Percentiles rank a stretch among this genome's conserved stretches.
Conservation (phyloP, 2,113 vertebrate species). For the Ptyas mucosa region DNA sequence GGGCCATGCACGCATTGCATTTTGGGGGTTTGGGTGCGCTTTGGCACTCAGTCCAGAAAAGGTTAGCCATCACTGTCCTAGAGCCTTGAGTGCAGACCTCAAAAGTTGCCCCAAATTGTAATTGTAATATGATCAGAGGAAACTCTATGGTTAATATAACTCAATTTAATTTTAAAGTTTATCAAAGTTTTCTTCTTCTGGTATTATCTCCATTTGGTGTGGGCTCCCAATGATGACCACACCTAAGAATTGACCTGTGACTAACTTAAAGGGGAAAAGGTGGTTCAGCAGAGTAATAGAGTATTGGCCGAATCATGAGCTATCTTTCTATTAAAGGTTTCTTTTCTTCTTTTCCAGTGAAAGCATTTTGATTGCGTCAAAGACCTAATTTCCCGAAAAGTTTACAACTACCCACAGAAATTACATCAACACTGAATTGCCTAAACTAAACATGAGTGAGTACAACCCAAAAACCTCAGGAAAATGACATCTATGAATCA, state of each 20-base stretch:
- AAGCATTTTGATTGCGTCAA: constrained; percentile 62
- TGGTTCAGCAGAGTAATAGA: background rate
- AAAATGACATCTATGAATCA: constrained; percentile 46
- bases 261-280: background rate
- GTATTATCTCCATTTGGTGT: background rate
- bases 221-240: fast-evolving
- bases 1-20: too few species aligned
- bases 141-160: background rate
- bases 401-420: constrained; percentile 37
- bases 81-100: background rate
- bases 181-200: background rate
- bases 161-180: background rate
- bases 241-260: background rate
- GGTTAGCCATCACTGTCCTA: too few species aligned
- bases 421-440: constrained; percentile 63
- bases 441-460: constrained; percentile 60
- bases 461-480: constrained; percentile 51
- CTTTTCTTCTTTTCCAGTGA: constrained; percentile 43
- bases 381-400: constrained; percentile 59
- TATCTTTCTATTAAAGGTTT: constrained; percentile 17
- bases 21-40: too few species aligned
- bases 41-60: too few species aligned
- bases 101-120: background rate
- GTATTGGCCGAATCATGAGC: background rate
- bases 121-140: background rate